Evolutionary conservation across 2,113 vertebrate genomes (phyloP).

Genomic region (Isurus oxyrinchus): DNA sequence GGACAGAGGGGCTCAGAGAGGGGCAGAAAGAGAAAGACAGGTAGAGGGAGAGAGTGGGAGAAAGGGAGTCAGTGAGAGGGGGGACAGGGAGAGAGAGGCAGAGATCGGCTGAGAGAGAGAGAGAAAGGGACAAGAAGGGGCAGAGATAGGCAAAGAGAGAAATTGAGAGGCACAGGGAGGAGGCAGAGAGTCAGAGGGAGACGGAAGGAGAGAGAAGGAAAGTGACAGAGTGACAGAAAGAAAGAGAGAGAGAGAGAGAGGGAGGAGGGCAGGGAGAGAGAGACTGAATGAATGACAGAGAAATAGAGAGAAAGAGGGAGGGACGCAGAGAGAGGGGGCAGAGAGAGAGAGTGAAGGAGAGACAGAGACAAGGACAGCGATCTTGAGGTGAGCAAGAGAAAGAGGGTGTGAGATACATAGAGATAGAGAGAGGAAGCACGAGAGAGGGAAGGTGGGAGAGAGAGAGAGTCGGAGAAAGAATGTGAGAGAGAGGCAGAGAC

Average conservation of each 20-base stretch:
- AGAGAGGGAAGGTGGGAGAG: rapidly evolving
- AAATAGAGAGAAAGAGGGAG: rapidly evolving
- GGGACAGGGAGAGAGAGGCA: too few relatives aligned
- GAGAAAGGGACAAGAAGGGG: rapidly evolving
- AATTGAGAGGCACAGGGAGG: too few relatives aligned
- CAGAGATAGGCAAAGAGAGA: too few relatives aligned
- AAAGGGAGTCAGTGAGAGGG: rapidly evolving
- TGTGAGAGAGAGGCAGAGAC: too few relatives aligned
- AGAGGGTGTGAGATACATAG: too few relatives aligned
- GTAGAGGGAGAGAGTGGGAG: rapidly evolving
- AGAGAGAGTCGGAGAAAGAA: too few relatives aligned
- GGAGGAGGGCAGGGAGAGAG: too few relatives aligned
- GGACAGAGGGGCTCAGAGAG: too few relatives aligned
- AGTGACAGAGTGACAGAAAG: rapidly evolving
- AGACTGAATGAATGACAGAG: rapidly evolving
- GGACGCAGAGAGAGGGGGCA: rapidly evolving
- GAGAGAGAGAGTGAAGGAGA: rapidly evolving
- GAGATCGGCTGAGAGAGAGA: too few relatives aligned
- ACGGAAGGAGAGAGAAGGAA: rapidly evolving
- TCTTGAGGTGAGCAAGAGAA: rapidly evolving
- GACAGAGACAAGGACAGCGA: rapidly evolving
- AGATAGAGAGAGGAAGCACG: too few relatives aligned
- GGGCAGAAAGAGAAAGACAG: rapidly evolving
- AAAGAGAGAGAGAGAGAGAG: too few relatives aligned
- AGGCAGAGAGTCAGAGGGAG: rapidly evolving